Conservation (phyloP, 2,888 invertebrate genomes). For the Cryptocheilus praepositus region DNA sequence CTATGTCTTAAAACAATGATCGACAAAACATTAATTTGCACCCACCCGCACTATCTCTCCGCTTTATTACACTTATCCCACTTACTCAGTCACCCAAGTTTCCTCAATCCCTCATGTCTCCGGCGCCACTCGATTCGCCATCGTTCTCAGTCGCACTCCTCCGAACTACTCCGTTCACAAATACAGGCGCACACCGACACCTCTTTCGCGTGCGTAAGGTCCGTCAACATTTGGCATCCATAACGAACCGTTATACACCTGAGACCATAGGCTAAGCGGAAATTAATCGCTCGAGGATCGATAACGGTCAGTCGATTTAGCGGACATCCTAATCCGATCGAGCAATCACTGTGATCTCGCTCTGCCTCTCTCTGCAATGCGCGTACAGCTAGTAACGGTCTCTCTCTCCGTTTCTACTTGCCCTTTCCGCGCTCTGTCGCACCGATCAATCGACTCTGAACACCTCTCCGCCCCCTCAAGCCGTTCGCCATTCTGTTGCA, state of each 20-base stretch:
- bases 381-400: neutral
- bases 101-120: too few species aligned
- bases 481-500: conserved; percentile 25
- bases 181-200: too few species aligned
- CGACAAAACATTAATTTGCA: too few species aligned
- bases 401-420: conserved; percentile 4
- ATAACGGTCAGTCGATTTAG: conserved; percentile 49
- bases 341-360: conserved; percentile 55
- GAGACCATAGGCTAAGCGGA: conserved; percentile 53
- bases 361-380: neutral
- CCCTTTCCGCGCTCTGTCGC: conserved; percentile 17
- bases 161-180: too few species aligned
- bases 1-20: too few species aligned
- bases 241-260: conserved; percentile 40
- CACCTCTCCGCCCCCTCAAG: conserved; percentile 28
- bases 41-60: too few species aligned
- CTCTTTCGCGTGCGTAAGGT: too few species aligned
- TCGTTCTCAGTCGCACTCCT: too few species aligned
- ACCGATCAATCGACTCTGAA: conserved; percentile 55
- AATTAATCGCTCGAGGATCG: conserved; percentile 62
- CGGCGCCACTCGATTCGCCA: too few species aligned
- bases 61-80: too few species aligned
- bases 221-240: conserved; percentile 31
- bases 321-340: conserved; percentile 60
- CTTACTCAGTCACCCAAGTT: too few species aligned